phyloP scores from a whole-genome alignment of 2,113 vertebrate genomes.

The Chlorodrepanis virens region DNA sequence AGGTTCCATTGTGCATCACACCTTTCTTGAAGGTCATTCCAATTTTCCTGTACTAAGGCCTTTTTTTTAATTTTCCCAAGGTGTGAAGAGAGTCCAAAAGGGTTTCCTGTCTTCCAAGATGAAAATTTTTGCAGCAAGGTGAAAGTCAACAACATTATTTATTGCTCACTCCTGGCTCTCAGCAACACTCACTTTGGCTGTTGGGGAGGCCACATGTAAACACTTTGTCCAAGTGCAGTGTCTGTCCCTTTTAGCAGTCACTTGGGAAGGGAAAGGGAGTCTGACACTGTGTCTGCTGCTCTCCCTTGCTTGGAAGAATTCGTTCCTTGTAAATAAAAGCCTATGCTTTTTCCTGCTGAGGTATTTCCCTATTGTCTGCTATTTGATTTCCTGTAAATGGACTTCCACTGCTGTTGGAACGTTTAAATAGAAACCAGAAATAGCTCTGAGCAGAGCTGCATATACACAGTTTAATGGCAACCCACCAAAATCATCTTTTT shows the following conservation, averaged over 20 bases:
- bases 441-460: background rate
- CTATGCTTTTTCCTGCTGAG: conserved; percentile 38
- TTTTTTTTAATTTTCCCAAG: background rate
- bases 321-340: conserved; percentile 15
- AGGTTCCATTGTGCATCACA: background rate
- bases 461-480: background rate
- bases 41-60: background rate
- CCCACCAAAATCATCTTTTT: background rate
- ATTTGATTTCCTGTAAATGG: conserved; percentile 44
- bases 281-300: background rate
- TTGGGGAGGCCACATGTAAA: background rate
- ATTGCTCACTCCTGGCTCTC: background rate
- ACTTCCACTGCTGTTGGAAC: background rate
- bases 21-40: background rate
- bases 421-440: conserved; percentile 16
- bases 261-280: background rate
- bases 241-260: background rate
- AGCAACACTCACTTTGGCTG: background rate
- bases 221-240: background rate
- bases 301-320: background rate
- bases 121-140: background rate
- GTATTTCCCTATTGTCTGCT: conserved; percentile 14
- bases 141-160: background rate
- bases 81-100: background rate
- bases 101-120: background rate